Percentiles rank a stretch among this genome's conserved stretches.
phyloP scores from a whole-genome alignment of 2,888 invertebrate species.

The Ctenicera cuprea region DNA sequence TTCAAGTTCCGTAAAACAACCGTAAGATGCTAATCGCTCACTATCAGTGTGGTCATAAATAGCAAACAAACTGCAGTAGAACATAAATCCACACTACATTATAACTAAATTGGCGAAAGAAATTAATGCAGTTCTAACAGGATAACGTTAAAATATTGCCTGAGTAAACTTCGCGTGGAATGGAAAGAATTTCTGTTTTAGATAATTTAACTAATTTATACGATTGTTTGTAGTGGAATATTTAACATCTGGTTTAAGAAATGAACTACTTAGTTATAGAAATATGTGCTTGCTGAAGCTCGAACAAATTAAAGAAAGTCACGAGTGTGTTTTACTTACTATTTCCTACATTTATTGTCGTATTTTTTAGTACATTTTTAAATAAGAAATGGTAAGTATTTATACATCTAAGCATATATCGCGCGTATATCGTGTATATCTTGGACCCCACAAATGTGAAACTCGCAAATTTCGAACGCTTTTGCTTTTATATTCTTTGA shows the following conservation, averaged over 20 bases:
- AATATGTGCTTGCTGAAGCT: neutral
- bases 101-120: neutral
- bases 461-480: no score
- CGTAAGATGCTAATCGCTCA: neutral
- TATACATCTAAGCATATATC: no score
- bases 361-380: neutral
- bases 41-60: neutral
- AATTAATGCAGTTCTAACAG: constrained; percentile 13
- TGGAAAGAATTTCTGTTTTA: constrained; percentile 15
- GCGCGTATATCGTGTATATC: no score
- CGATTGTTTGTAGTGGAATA: neutral
- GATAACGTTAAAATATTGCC: constrained; percentile 8
- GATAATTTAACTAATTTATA: constrained; percentile 16
- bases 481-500: no score
- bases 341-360: neutral
- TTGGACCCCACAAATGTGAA: no score
- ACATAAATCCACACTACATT: neutral
- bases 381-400: no score
- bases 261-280: neutral
- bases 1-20: constrained; percentile 6
- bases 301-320: constrained; percentile 7
- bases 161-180: neutral
- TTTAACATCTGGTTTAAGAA: constrained; percentile 7
- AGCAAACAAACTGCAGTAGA: neutral
- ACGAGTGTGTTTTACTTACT: constrained; percentile 7